Evolutionary conservation across 2,113 vertebrate species (phyloP).

Genomic region (Sisor rabdophorus): DNA sequence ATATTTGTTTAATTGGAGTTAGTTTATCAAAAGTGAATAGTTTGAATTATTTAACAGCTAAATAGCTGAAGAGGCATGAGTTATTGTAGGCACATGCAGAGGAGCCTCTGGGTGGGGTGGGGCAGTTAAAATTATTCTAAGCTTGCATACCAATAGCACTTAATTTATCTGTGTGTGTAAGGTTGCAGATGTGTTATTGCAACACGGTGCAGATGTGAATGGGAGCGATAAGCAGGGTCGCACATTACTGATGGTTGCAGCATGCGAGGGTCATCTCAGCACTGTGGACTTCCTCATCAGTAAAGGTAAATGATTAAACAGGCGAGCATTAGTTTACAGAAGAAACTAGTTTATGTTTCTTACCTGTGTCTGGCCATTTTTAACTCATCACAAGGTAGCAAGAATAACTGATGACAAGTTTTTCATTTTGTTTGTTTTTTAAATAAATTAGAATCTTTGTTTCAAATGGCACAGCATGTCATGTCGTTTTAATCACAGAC

Average conservation of each 20-base stretch:
- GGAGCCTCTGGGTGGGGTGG: too few relatives aligned
- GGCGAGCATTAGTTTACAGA: neutral
- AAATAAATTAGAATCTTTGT: neutral
- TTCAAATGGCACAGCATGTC: neutral
- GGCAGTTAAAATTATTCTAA: too few relatives aligned
- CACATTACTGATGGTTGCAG: conserved; percentile 93
- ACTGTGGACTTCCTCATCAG: conserved; percentile 90
- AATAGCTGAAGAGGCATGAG: neutral
- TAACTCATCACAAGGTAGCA: neutral
- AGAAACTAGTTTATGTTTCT: neutral
- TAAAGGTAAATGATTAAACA: conserved; percentile 73
- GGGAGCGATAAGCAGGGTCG: conserved; percentile 91
- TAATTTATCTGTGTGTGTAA: conserved; percentile 56
- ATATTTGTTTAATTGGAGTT: neutral
- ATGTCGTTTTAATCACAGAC: neutral
- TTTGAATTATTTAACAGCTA: neutral
- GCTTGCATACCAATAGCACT: neutral
- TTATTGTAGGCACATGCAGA: too few relatives aligned
- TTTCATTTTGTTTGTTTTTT: neutral
- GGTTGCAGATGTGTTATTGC: conserved; percentile 85
- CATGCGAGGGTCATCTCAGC: conserved; percentile 90
- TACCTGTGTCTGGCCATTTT: neutral
- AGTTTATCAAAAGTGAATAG: neutral
- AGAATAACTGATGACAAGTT: neutral
- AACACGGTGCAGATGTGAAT: conserved; percentile 85